Evolutionary conservation across 2,113 vertebrate species (phyloP).

Genomic region (Daboia siamensis): DNA sequence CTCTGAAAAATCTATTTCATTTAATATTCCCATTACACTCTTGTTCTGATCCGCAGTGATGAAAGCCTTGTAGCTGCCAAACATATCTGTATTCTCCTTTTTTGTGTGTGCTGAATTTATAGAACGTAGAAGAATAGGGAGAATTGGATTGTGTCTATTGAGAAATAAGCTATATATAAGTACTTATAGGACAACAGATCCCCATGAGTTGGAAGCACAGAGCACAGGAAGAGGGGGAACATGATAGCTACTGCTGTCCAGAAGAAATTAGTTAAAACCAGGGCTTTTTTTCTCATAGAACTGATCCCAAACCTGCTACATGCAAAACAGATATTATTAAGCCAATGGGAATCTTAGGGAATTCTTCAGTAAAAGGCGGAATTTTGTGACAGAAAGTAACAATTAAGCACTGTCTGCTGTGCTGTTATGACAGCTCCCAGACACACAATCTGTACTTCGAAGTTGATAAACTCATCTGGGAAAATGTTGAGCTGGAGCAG

Average conservation of each 20-base stretch:
- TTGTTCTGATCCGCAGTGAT: not conserved
- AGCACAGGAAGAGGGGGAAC: not conserved
- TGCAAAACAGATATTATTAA: not conserved
- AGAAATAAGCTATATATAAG: not conserved
- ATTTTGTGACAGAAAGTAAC: not conserved
- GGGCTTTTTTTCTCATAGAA: not conserved
- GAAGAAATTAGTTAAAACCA: not conserved
- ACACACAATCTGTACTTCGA: not conserved
- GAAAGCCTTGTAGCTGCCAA: not conserved
- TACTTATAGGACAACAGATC: not conserved
- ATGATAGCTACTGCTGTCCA: not conserved
- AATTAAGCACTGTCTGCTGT: not conserved
- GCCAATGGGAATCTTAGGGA: not conserved
- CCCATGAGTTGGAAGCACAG: not conserved
- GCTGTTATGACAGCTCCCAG: not conserved
- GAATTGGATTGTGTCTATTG: not conserved
- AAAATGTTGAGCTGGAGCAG: not conserved
- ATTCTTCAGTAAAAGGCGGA: not conserved
- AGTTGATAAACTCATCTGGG: not conserved
- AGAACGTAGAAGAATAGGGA: not conserved
- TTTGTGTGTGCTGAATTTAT: not conserved
- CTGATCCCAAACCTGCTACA: not conserved
- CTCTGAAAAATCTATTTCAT: not conserved
- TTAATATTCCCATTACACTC: not conserved
- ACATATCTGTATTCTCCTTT: not conserved